phyloP scores from a whole-genome alignment of 2,113 vertebrate species.

The Toxostoma redivivum region DNA sequence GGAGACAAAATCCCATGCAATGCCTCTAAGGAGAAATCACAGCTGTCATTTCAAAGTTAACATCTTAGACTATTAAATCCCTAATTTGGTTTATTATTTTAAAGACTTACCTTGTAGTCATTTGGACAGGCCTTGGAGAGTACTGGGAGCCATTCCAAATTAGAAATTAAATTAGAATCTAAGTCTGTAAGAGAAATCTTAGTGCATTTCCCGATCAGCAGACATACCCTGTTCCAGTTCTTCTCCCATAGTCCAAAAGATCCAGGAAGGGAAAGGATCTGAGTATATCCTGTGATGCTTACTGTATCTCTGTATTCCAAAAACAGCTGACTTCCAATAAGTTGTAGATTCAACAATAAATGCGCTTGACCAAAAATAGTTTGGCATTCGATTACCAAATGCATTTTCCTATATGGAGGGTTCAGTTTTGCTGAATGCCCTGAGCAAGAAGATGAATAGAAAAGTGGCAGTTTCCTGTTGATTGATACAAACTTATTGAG shows the following conservation, averaged over 20 bases:
- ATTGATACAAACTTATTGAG: neutral
- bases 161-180: slow-evolving; percentile 31
- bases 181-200: slow-evolving; percentile 17
- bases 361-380: slow-evolving; percentile 53
- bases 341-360: slow-evolving; percentile 40
- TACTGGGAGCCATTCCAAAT: slow-evolving; percentile 40
- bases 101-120: slow-evolving; percentile 36
- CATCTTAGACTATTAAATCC: neutral
- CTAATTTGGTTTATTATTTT: slow-evolving; percentile 35
- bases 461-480: neutral
- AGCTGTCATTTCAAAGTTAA: neutral
- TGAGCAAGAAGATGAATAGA: neutral
- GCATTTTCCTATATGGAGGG: neutral
- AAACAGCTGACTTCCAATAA: slow-evolving; percentile 38
- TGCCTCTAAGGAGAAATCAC: neutral
- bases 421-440: slow-evolving; percentile 12
- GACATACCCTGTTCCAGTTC: neutral
- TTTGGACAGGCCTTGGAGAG: slow-evolving; percentile 22
- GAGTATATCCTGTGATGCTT: neutral
- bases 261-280: neutral
- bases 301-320: neutral
- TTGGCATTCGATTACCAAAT: neutral
- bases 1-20: neutral
- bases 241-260: neutral
- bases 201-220: neutral